Percentiles rank a stretch among this genome's conserved stretches.
phyloP scores from a whole-genome alignment of 1,140 invertebrate genomes.

The Coenobita brevimanus region DNA sequence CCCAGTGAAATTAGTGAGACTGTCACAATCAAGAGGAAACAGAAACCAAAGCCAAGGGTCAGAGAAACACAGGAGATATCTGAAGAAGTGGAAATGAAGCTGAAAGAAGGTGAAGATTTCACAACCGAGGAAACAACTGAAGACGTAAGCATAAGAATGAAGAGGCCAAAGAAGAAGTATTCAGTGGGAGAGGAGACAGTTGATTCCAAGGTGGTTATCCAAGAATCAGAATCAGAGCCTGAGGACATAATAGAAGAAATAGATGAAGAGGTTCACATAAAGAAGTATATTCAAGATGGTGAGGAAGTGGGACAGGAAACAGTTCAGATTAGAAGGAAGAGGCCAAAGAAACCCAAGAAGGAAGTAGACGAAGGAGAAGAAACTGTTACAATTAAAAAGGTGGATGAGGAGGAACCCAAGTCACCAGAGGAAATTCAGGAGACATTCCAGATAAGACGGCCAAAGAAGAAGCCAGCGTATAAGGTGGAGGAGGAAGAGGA shows the following conservation, averaged over 20 bases:
- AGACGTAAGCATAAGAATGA: conserved; percentile 70
- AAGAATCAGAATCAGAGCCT: conserved; percentile 72
- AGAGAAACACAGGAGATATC: conserved; percentile 61
- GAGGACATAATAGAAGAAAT: conserved; percentile 68
- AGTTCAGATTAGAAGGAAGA: conserved; percentile 71
- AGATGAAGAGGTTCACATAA: conserved; percentile 75
- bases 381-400: conserved; percentile 70
- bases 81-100: conserved; percentile 70
- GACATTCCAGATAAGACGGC: conserved; percentile 58
- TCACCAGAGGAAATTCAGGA: conserved; percentile 51
- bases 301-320: conserved; percentile 58
- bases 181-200: conserved; percentile 62
- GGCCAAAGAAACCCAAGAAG: conserved; percentile 73
- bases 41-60: conserved; percentile 24
- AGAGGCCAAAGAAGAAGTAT: conserved; percentile 66
- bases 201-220: conserved; percentile 68
- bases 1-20: conserved; percentile 39
- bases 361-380: conserved; percentile 71
- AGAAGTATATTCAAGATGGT: conserved; percentile 70
- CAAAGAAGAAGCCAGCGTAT: conserved; percentile 62
- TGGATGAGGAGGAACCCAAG: conserved; percentile 66
- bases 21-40: conserved; percentile 48
- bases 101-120: conserved; percentile 71
- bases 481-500: conserved; percentile 70
- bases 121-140: conserved; percentile 69